Percentiles rank a stretch among this genome's conserved stretches.
Evolutionary conservation across 2,888 invertebrate genomes (phyloP).

Genomic region (Thymelicus lineola): DNA sequence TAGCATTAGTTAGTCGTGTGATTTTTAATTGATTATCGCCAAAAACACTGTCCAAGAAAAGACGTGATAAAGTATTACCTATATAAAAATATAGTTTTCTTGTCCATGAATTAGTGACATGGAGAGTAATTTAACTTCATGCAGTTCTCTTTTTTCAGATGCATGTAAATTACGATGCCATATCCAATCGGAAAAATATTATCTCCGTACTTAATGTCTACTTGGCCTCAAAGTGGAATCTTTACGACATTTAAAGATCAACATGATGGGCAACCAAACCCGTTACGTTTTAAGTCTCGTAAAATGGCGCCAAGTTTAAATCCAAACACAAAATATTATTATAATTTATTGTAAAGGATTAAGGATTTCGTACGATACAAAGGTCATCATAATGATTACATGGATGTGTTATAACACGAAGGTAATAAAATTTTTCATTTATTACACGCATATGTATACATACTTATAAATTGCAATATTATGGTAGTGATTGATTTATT

Average conservation of each 20-base stretch:
- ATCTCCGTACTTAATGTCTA: neutral
- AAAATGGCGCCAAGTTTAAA: conserved; percentile 1
- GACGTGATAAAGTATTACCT: no score
- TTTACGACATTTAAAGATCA: conserved; percentile 2
- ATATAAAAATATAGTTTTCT: no score
- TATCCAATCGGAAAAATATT: neutral
- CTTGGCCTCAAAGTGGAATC: neutral
- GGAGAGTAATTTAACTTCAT: no score
- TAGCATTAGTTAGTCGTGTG: no score
- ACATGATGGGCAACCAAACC: neutral
- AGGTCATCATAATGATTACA: neutral
- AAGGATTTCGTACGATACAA: neutral
- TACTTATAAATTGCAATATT: no score
- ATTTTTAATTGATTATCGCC: no score
- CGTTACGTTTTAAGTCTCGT: neutral
- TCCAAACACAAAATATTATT: neutral
- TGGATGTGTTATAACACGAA: neutral
- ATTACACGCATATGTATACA: no score
- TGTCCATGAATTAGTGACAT: no score
- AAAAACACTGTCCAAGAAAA: no score
- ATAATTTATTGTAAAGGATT: neutral
- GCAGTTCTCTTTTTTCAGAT: no score
- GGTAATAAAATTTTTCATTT: no score
- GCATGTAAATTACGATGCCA: neutral
- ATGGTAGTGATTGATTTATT: no score